Evolutionary conservation across 2,797 vertebrate genomes (phyloP), one percentile per base, ranked within the genome.

Genomic region (Sparus aurata): DNA sequence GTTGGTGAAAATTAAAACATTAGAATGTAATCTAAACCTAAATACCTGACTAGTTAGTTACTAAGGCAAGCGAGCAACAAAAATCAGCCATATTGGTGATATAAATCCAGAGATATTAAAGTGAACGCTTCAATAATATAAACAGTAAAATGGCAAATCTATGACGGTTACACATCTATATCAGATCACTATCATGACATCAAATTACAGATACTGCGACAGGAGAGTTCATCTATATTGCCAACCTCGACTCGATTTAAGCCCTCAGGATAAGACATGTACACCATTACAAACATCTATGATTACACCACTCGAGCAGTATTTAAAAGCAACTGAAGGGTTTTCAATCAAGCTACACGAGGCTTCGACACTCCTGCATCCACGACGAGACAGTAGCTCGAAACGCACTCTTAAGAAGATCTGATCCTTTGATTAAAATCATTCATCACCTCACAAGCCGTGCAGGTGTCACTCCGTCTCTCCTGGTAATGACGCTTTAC

Each of bases 401-500:
- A 84, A 77, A 78, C 30, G 18, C 17, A 6, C 52, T 75, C 59
- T 57, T 75, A 58, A 84, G 67, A 72, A 71, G 47, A 81, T 62
- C 58, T 43, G 18, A 65, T 84, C 64, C 62, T 79, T 73, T 77
- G 52, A 86, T 90, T 57, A 72, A 61, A 79, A 49, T 52, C 69
- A 15, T 75, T 66, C 53, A 45, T 79, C 75, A 5, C 55, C 22
- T 62, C 52, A 38, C 60, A 68, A 76, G 59, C 62, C 55, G 64
- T 55, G 63, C 66, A 75, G 47, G 69, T 53, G 47, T 79, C 62
- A 66, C 67, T 66, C 41, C n/a, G 65, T 58, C 73, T 73, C 23
- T 52, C 61, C 52, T 63, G 59, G 46, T 75, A 72, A 80, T 77
- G 63, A 76, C 61, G 62, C 49, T 25, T 64, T 62, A 45, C 71